Evolutionary conservation across 1,140 invertebrate genomes (phyloP).

Genomic region (Dinothrombium tinctorium): DNA sequence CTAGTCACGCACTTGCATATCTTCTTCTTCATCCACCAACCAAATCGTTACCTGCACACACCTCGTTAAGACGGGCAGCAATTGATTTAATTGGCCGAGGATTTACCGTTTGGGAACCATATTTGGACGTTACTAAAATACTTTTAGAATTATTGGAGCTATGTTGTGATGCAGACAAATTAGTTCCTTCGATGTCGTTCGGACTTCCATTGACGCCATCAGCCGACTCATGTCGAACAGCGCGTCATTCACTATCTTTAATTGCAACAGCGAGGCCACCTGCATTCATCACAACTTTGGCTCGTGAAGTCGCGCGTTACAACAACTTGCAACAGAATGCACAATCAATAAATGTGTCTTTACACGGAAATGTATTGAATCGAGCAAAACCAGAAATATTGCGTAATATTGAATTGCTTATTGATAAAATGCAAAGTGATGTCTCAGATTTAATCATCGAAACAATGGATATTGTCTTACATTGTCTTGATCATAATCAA

Average conservation of each 20-base stretch:
- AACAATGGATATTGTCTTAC: slow-evolving; percentile 92
- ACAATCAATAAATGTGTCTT: slow-evolving; percentile 54
- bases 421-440: slow-evolving; percentile 88
- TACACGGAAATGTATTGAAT: slow-evolving; percentile 47
- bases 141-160: slow-evolving; percentile 70
- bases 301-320: slow-evolving; percentile 76
- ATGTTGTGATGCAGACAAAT: slow-evolving; percentile 72
- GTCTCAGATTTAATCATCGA: slow-evolving; percentile 34
- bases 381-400: slow-evolving; percentile 78
- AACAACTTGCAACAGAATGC: slow-evolving; percentile 79
- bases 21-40: slow-evolving; percentile 64
- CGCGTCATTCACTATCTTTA: slow-evolving; percentile 72
- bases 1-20: slow-evolving; percentile 77
- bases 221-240: slow-evolving; percentile 85
- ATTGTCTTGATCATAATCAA: slow-evolving; percentile 82
- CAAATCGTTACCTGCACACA: slow-evolving; percentile 55
- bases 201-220: slow-evolving; percentile 71
- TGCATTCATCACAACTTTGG: slow-evolving; percentile 41
- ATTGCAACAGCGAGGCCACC: slow-evolving; percentile 85
- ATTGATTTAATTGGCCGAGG: slow-evolving; percentile 86
- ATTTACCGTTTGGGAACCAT: slow-evolving; percentile 96
- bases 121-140: slow-evolving; percentile 85
- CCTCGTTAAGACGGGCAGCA: slow-evolving; percentile 68
- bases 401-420: slow-evolving; percentile 75
- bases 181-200: slow-evolving; percentile 75